Evolutionary conservation across 2,888 invertebrate genomes (phyloP).

Genomic region (Phengaris arion): DNA sequence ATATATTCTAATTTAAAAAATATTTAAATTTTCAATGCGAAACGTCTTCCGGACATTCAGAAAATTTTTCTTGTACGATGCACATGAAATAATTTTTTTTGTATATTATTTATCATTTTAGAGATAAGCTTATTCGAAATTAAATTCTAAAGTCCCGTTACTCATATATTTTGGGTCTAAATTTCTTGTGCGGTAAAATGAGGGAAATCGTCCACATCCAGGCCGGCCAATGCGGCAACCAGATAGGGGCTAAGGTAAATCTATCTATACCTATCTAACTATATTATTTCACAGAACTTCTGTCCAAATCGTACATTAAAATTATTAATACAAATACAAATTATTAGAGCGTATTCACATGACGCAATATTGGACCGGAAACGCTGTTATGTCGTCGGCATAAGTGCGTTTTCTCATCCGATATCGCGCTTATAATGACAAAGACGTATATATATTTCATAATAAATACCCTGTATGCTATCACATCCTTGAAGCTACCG

Average conservation of each 20-base stretch:
- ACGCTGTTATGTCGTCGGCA: too few relatives aligned
- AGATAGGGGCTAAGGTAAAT: constrained; percentile 86
- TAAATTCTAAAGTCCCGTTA: constrained; percentile 46
- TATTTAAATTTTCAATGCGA: constrained; percentile 12
- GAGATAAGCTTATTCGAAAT: constrained; percentile 49
- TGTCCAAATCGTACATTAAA: not conserved
- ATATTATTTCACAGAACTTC: not conserved
- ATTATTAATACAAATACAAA: too few relatives aligned
- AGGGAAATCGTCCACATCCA: constrained; percentile 90
- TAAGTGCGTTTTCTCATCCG: too few relatives aligned
- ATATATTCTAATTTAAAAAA: constrained; percentile 33
- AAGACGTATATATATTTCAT: too few relatives aligned
- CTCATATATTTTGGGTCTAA: constrained; percentile 49
- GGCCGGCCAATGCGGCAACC: constrained; percentile 77
- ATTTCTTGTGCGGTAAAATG: constrained; percentile 74
- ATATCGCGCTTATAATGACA: too few relatives aligned
- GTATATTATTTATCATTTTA: constrained; percentile 46
- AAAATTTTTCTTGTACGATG: constrained; percentile 39
- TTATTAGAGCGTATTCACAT: too few relatives aligned
- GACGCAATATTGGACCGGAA: too few relatives aligned
- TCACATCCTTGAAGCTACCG: not conserved
- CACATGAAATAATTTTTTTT: constrained; percentile 38
- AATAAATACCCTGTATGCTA: too few relatives aligned
- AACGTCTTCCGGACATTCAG: constrained; percentile 32
- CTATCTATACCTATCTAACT: not conserved